A percentile compares a stretch with the other conserved stretches of the same genome.
phyloP scores from a whole-genome alignment of 1,140 invertebrate species.

The Saccostrea glomerata region DNA sequence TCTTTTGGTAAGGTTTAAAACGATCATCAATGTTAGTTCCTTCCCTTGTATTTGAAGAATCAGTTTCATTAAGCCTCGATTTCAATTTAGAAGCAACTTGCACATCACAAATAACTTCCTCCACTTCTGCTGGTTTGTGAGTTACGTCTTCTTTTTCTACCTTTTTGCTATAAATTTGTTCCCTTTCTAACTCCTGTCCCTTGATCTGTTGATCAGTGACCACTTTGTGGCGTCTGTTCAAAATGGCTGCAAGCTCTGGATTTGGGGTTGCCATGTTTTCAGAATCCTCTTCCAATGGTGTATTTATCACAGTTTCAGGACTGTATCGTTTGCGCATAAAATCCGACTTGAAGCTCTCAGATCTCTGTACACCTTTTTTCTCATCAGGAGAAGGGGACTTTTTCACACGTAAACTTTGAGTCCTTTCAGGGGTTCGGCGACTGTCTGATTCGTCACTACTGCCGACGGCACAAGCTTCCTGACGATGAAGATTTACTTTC shows the following conservation, averaged over 20 bases:
- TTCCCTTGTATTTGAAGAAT: constrained; percentile 39
- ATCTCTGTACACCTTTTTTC: constrained; percentile 57
- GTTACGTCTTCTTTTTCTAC: constrained; percentile 56
- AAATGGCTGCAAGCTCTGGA: constrained; percentile 60
- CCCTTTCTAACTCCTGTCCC: constrained; percentile 55
- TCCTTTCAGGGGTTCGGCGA: constrained; percentile 61
- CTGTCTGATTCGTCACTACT: constrained; percentile 61
- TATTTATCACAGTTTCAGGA: constrained; percentile 52
- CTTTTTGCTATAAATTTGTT: constrained; percentile 59
- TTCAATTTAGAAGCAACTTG: constrained; percentile 60
- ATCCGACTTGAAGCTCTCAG: constrained; percentile 64
- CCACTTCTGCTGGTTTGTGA: constrained; percentile 50
- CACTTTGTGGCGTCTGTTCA: constrained; percentile 60
- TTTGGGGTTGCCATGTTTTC: constrained; percentile 52
- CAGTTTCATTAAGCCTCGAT: constrained; percentile 59
- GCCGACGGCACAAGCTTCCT: constrained; percentile 60
- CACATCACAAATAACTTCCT: constrained; percentile 60
- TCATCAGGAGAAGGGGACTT: constrained; percentile 45
- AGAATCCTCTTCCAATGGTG: constrained; percentile 45
- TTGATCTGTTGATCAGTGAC: constrained; percentile 61
- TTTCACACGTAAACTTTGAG: constrained; percentile 60
- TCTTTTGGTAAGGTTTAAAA: constrained; percentile 20
- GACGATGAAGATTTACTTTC: constrained; percentile 58
- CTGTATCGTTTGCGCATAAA: constrained; percentile 62
- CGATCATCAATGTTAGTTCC: constrained; percentile 29